phyloP scores from a whole-genome alignment of 2,888 invertebrate species.

The Philaethria dido region DNA sequence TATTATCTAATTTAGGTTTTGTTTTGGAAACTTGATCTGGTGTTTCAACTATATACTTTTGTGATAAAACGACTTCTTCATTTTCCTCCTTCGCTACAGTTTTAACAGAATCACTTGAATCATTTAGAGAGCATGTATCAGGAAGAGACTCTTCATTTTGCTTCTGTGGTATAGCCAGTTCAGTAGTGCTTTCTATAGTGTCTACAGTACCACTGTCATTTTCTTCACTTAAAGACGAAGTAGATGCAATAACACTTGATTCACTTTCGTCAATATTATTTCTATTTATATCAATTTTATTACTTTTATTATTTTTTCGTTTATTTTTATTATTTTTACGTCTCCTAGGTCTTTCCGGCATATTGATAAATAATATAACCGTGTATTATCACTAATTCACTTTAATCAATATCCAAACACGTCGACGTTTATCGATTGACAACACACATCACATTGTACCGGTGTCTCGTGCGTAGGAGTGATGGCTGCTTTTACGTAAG shows the following conservation, averaged over 20 bases:
- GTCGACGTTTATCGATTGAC: conserved; percentile 56
- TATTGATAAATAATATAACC: conserved; percentile 58
- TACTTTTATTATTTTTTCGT: conserved; percentile 75
- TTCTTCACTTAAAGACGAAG: conserved; percentile 19
- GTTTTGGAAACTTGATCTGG: conserved; percentile 64
- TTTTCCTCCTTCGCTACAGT: conserved; percentile 13
- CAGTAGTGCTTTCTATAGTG: not conserved
- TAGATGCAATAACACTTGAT: conserved; percentile 45
- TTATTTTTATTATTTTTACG: conserved; percentile 79
- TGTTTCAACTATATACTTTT: conserved; percentile 70
- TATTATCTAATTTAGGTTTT: conserved; percentile 63
- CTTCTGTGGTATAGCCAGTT: not conserved
- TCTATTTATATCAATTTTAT: conserved; percentile 56
- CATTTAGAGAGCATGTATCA: not conserved
- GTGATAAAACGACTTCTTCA: conserved; percentile 27
- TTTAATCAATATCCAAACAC: conserved; percentile 65
- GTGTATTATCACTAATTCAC: conserved; percentile 74
- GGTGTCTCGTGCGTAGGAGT: conserved; percentile 71
- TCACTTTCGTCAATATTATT: conserved; percentile 55
- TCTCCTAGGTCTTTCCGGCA: conserved; percentile 75
- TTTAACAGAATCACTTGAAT: not conserved
- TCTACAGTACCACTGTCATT: not conserved
- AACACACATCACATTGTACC: conserved; percentile 61
- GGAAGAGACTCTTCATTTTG: not conserved
- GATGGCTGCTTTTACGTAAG: conserved; percentile 53